A percentile compares a stretch with the other conserved stretches of the same genome.
Conservation (phyloP, 2,888 invertebrate species). For the Ormyrus nitidulus region DNA sequence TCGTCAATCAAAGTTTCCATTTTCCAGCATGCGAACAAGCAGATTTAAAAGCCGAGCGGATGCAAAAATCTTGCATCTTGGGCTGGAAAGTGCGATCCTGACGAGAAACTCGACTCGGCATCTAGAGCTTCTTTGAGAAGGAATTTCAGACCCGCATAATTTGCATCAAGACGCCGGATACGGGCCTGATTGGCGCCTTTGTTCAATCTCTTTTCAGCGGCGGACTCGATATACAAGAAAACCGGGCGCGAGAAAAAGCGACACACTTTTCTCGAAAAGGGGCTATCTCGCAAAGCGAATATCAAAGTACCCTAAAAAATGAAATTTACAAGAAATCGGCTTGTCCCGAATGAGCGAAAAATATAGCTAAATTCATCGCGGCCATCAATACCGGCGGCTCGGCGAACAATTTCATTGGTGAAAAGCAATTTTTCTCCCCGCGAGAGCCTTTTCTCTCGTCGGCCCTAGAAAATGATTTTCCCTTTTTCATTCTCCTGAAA, state of each 20-base stretch:
- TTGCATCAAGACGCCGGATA: slow-evolving; percentile 37
- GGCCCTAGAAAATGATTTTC: background rate
- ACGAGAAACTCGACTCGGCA: slow-evolving; percentile 24
- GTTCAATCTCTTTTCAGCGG: slow-evolving; percentile 33
- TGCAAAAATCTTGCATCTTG: slow-evolving; percentile 6
- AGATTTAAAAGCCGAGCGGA: background rate
- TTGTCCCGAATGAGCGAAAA: background rate
- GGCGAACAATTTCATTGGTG: no score
- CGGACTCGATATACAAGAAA: no score
- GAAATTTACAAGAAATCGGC: background rate
- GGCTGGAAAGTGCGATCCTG: slow-evolving; percentile 9
- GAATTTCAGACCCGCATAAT: slow-evolving; percentile 50
- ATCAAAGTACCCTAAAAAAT: no score
- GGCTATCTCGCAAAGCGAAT: no score
- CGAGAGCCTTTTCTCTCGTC: no score
- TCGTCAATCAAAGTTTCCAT: no score
- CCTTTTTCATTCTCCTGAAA: background rate
- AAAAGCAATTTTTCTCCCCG: no score
- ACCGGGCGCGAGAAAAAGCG: background rate
- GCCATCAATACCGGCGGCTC: no score
- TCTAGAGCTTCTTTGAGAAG: slow-evolving; percentile 17
- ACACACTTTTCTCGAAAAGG: no score
- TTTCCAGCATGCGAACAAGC: background rate
- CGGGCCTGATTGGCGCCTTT: slow-evolving; percentile 50
- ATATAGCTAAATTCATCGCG: no score